Conservation (phyloP, 2,888 invertebrate genomes). For the Latrodectus hesperus region DNA sequence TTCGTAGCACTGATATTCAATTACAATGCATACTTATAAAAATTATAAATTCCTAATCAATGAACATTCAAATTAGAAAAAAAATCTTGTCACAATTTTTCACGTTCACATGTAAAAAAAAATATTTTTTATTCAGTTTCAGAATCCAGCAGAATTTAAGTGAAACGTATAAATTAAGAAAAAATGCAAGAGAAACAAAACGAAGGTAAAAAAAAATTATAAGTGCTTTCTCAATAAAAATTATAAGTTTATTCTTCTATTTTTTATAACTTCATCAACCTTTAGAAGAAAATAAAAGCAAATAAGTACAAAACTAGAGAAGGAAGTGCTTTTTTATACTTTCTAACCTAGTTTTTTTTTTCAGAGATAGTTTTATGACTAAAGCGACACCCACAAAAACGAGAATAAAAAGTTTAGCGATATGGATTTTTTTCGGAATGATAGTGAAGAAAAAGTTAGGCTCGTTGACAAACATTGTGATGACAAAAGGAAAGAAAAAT, state of each 20-base stretch:
- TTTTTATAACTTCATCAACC: neutral
- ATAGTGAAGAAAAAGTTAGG: slow-evolving; percentile 29
- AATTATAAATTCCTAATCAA: too few relatives aligned
- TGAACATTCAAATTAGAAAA: too few relatives aligned
- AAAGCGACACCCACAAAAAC: slow-evolving; percentile 14
- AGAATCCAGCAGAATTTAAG: too few relatives aligned
- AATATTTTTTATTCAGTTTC: too few relatives aligned
- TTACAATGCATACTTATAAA: too few relatives aligned
- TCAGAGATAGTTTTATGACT: slow-evolving; percentile 36
- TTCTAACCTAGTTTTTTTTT: slow-evolving; percentile 31
- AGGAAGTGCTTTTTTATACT: slow-evolving; percentile 8
- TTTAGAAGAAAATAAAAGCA: neutral
- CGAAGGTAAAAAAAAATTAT: neutral
- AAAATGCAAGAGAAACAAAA: too few relatives aligned
- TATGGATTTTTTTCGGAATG: slow-evolving; percentile 25
- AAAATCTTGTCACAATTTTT: too few relatives aligned
- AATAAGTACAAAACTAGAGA: slow-evolving; percentile 8
- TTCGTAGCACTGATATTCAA: too few relatives aligned
- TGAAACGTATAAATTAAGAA: too few relatives aligned
- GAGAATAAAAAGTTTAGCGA: slow-evolving; percentile 11
- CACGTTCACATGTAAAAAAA: too few relatives aligned
- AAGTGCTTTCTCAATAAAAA: slow-evolving; percentile 18
- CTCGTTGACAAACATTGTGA: slow-evolving; percentile 25
- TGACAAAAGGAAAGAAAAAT: neutral
- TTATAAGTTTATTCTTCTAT: slow-evolving; percentile 4